Evolutionary conservation across 2,113 vertebrate genomes (phyloP), one percentile per base, ranked within the genome.

Genomic region (Triplophysa tibetana): DNA sequence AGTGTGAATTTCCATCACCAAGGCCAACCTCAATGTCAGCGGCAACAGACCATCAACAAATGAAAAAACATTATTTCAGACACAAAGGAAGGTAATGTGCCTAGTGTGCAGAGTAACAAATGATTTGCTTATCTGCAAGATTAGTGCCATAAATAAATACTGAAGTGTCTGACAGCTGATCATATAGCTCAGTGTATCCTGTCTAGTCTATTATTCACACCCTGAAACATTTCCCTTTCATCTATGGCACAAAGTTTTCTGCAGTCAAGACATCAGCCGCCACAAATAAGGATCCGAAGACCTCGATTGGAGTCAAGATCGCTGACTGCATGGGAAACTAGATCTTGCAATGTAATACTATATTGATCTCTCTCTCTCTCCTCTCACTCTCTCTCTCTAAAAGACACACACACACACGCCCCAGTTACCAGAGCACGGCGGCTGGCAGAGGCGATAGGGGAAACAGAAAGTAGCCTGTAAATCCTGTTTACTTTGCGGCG

Each of bases 401-500:
- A 58, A n/a, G n/a, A n/a, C n/a, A 72, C 26, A n/a, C 72, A 45
- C 66, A 60, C 64, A 21, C 82, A 45, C 33, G 7, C 62, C 69
- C 56, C 56, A 21, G 54, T 74, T 43, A 54, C 50, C 65, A 85
- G 38, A 50, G 26, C 23, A 24, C 43, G 33, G 66, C 43, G 21
- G 41, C 21, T 68, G 24, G 61, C 11, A 48, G 58, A 56, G 61
- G 68, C 26, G 26, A 66, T 52, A 21, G n/a, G 67, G 52, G 73
- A 64, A 75, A 76, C 48, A 67, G 52, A 81, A 84, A 80, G 69
- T 33, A 72, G 41, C 48, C 60, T 2, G 38, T 38, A 33, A 70
- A 62, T 82, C 67, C 45, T 79, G 48, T 83, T 83, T 63, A 78
- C 81, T 78, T 84, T 66, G 61, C 63, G 29, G 60, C 14, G 24